Evolutionary conservation across 1,140 invertebrate genomes (phyloP).

Genomic region (Diabrotica undecimpunctata): DNA sequence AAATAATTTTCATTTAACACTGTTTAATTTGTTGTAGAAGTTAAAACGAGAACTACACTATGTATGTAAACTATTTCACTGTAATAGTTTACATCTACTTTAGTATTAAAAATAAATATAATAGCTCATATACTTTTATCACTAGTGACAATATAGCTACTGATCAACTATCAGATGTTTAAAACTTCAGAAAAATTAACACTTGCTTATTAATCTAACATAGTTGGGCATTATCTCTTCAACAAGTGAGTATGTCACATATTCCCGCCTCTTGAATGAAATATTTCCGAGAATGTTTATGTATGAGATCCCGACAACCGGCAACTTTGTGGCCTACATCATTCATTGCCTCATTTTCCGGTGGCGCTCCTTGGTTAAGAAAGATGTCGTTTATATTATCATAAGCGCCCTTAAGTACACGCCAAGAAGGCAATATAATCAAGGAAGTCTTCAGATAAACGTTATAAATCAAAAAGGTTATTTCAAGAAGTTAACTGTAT

Average conservation of each 20-base stretch:
- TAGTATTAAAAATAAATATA: no score
- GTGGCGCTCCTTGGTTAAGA: background rate
- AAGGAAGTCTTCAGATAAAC: no score
- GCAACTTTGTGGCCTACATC: conserved; percentile 1
- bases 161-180: background rate
- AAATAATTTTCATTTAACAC: no score
- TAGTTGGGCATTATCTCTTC: background rate
- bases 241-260: background rate
- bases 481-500: no score
- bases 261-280: conserved; percentile 1
- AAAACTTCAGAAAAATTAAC: background rate
- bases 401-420: background rate
- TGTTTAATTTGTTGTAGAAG: no score
- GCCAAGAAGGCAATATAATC: no score
- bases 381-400: background rate
- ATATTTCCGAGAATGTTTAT: conserved; percentile 3
- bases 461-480: no score
- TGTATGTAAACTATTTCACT: no score
- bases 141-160: no score
- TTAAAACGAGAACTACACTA: no score
- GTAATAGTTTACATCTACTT: no score
- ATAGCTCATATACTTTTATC: no score
- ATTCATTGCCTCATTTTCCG: conserved; percentile 2
- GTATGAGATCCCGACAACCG: background rate
- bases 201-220: background rate